Conservation (phyloP, 2,888 invertebrate genomes). For the Prionchulus punctatus region DNA sequence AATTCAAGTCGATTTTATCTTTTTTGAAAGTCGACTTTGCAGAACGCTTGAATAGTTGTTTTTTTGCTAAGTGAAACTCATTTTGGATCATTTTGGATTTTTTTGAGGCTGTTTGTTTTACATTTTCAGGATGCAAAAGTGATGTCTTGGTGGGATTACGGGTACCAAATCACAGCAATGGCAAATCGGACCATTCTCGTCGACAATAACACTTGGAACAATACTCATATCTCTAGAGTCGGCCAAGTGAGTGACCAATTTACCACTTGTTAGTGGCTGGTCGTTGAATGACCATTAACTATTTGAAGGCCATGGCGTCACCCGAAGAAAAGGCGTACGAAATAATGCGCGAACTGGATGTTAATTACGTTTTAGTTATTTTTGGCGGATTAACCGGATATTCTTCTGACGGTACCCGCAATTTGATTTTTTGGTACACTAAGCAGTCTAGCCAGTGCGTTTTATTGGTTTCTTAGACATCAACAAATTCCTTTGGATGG, state of each 20-base stretch:
- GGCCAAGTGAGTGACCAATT: constrained; percentile 49
- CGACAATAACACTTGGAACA: constrained; percentile 99
- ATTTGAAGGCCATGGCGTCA: constrained; percentile 70
- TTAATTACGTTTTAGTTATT: constrained; percentile 91
- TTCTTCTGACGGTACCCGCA: constrained; percentile 66
- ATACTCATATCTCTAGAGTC: constrained; percentile 91
- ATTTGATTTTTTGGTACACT: background rate
- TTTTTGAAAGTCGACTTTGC: background rate
- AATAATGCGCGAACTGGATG: constrained; percentile 90
- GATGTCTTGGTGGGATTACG: constrained; percentile 99
- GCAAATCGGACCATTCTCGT: constrained; percentile 92
- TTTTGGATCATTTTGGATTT: no score
- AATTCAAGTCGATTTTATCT: background rate
- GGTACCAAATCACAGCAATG: constrained; percentile 93
- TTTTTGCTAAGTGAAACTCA: no score
- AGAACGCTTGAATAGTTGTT: background rate
- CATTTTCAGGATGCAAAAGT: constrained; percentile 75
- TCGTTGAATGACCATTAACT: constrained; percentile 1
- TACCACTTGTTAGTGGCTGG: background rate
- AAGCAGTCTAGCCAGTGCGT: no score
- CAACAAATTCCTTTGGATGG: constrained; percentile 99
- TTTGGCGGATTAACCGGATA: constrained; percentile 97
- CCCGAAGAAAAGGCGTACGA: constrained; percentile 89
- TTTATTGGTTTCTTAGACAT: constrained; percentile 49
- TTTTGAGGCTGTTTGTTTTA: no score